phyloP scores from a whole-genome alignment of 2,888 invertebrate species.

The Cheilosia impressa region DNA sequence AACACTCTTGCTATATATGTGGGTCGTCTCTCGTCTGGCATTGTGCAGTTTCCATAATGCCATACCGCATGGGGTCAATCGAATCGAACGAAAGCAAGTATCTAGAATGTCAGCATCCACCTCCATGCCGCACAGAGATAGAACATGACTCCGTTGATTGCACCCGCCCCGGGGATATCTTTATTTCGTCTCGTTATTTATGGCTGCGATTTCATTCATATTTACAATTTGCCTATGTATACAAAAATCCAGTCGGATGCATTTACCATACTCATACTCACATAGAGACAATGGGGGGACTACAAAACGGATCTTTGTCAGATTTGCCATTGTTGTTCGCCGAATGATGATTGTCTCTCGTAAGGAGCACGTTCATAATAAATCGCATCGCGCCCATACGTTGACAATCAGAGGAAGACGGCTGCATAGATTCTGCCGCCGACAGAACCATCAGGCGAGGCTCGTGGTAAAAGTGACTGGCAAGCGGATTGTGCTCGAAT shows the following conservation, averaged over 20 bases:
- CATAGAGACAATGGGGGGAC: slow-evolving; percentile 44
- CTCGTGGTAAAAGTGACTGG: slow-evolving; percentile 36
- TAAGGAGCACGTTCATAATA: slow-evolving; percentile 67
- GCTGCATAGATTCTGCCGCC: slow-evolving; percentile 17
- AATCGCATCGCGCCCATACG: slow-evolving; percentile 41
- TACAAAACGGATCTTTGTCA: slow-evolving; percentile 71
- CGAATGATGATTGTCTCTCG: slow-evolving; percentile 51
- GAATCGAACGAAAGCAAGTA: slow-evolving; percentile 37
- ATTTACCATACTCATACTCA: not conserved
- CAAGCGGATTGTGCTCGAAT: slow-evolving; percentile 53
- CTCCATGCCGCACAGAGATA: slow-evolving; percentile 3
- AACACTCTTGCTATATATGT: slow-evolving; percentile 31
- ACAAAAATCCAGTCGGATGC: slow-evolving; percentile 7
- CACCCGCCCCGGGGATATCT: slow-evolving; percentile 69
- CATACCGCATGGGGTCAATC: slow-evolving; percentile 59
- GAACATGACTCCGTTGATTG: slow-evolving; percentile 35
- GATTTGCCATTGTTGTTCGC: slow-evolving; percentile 70
- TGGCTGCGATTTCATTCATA: slow-evolving; percentile 67
- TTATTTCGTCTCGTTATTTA: slow-evolving; percentile 70
- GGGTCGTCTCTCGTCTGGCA: slow-evolving; percentile 51
- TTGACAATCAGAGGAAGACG: slow-evolving; percentile 38
- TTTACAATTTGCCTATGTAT: slow-evolving; percentile 68
- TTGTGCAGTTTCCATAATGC: slow-evolving; percentile 23
- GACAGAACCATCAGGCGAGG: slow-evolving; percentile 5
- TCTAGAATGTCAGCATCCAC: not conserved